Evolutionary conservation across 1,140 invertebrate species (phyloP), one percentile per base, ranked within the genome.

Genomic region (Apocrypta bakeri): DNA sequence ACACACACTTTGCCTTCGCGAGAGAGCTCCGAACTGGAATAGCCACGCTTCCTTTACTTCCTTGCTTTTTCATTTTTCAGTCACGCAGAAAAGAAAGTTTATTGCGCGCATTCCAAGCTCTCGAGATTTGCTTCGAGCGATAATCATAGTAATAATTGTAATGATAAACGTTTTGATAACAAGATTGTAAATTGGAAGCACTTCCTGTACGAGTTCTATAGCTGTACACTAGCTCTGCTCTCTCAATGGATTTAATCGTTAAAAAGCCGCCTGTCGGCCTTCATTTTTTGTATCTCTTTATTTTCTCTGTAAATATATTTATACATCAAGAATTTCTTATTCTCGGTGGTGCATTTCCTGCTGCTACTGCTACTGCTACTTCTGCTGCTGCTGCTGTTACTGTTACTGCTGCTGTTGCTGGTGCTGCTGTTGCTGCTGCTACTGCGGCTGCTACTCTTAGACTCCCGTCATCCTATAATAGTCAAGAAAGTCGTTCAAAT

Each of bases 161-260:
- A 56, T 29, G 72, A 74, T 74, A 74, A 74, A 29, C 40, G 42
- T 8, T 56, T 27, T 29, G 72, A 74, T 74, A 74, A 74, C 24
- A 33, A 72, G 24, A 37, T 42, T 37, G 69, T n/a, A 12, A 40
- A 72, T 42, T 24, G 21, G n/a, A 72, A 40, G 31, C 33, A 72
- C 24, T 72, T 72, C 31, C 69, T 21, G 69, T 17, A 21, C 9
- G 27, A 66, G 64, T 27, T 12, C 17, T n/a, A 17, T 3, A 0
- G 21, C 21, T 17, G 14, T n/a, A 1, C 14, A 1, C 11, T 12
- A 12, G 42, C 42, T 0, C 48, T 21, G 17, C 17, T 56, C 48
- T 2, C 33, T 37, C 48, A n/a, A 56, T n/a, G 48, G 48, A 56
- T 56, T 56, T 56, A 56, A 56, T 56, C 48, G 21, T 56, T 17